These are phyloP conservation scores for Lycocorax pyrrhopterus DNA, from an alignment of 2,113 vertebrate species.

Conservation along the genomic window DNA sequence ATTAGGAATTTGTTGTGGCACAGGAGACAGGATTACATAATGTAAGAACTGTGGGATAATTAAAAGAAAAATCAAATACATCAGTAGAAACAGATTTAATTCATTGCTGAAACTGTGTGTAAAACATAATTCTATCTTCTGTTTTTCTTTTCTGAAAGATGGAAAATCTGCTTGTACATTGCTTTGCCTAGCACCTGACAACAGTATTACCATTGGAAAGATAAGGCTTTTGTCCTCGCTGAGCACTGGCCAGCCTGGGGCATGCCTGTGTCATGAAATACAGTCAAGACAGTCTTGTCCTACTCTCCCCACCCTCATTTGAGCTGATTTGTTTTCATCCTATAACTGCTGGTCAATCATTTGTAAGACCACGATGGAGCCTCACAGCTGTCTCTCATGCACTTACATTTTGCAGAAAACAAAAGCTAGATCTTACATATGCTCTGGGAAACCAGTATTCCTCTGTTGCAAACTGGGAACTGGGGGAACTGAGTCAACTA, in stretches of 20 bases:
- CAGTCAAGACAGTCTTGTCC: background rate
- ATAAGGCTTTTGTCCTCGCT: background rate
- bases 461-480: background rate
- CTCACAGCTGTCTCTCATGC: background rate
- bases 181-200: background rate
- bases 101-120: background rate
- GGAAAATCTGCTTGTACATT: background rate
- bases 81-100: constrained; percentile 40
- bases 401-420: background rate
- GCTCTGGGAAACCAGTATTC: background rate
- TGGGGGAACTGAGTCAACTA: background rate
- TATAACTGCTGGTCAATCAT: background rate
- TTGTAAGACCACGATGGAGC: background rate
- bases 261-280: background rate
- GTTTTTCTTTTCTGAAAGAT: background rate
- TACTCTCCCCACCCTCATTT: background rate
- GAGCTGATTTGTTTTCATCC: background rate
- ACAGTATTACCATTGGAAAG: background rate
- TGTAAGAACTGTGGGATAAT: constrained; percentile 15
- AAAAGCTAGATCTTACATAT: background rate
- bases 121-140: background rate
- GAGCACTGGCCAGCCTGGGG: background rate
- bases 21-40: background rate
- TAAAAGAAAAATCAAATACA: constrained; percentile 43
- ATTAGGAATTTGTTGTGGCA: constrained; percentile 23